These are phyloP conservation scores for Lasioglossum zephyrum DNA, from an alignment of 2,888 invertebrate genomes.

Conservation along the genomic window DNA sequence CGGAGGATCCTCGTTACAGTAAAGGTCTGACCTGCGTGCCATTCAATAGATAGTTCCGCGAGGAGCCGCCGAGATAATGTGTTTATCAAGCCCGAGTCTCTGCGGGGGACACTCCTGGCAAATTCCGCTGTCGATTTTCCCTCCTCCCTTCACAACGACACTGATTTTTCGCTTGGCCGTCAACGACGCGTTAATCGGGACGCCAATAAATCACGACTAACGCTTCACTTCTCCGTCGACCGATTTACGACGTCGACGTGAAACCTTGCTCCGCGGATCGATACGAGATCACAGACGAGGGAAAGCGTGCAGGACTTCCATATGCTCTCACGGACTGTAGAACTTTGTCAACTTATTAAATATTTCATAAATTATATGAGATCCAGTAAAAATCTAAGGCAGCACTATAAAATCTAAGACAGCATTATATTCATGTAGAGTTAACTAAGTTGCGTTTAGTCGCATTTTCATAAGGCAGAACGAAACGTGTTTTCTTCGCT, in stretches of 20 bases:
- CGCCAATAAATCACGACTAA: conserved; percentile 18
- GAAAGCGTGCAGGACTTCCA: neutral
- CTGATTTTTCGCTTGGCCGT: neutral
- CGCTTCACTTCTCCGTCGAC: neutral
- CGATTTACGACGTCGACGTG: neutral
- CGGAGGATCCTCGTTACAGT: conserved; percentile 34
- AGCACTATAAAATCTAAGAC: neutral
- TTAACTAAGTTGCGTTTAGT: neutral
- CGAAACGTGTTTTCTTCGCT: neutral
- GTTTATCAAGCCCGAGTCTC: conserved; percentile 59
- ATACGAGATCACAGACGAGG: neutral
- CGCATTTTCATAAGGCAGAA: neutral
- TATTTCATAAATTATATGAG: neutral
- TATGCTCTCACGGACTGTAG: neutral
- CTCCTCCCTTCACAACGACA: neutral
- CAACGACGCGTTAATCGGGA: neutral
- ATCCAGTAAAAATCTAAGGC: neutral
- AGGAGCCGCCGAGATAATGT: conserved; percentile 49
- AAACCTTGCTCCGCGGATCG: neutral
- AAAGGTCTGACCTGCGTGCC: conserved; percentile 66
- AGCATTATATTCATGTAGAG: neutral
- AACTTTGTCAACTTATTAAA: neutral
- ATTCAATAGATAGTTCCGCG: conserved; percentile 51
- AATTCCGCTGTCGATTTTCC: conserved; percentile 65
- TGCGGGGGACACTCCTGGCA: conserved; percentile 71